These are phyloP conservation scores for Aphaenogaster floridana DNA, from an alignment of 1,140 invertebrate species.

Conservation along the genomic window DNA sequence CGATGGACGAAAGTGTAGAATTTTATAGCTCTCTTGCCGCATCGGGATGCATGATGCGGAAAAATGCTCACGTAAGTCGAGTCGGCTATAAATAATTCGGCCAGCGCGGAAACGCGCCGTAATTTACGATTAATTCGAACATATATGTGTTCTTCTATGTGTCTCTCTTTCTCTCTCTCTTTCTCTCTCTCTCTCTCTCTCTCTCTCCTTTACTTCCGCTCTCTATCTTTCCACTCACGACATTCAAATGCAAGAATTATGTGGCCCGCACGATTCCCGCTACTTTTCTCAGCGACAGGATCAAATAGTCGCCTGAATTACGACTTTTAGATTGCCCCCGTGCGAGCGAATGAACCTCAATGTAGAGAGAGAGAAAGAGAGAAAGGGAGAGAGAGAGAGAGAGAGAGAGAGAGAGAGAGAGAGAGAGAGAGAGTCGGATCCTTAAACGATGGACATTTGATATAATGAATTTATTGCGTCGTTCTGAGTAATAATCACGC, in stretches of 20 bases:
- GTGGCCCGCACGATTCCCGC: conserved; percentile 60
- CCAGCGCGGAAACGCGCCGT: neutral
- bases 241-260: conserved; percentile 56
- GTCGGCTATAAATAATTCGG: conserved; percentile 44
- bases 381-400: conserved; percentile 3
- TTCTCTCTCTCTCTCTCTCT: neutral
- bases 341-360: conserved; percentile 24
- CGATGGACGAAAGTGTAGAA: conserved; percentile 39
- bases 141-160: neutral
- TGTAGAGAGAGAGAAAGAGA: neutral
- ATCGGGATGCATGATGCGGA: conserved; percentile 3
- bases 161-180: neutral
- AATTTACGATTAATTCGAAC: conserved; percentile 56
- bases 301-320: conserved; percentile 67
- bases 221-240: conserved; percentile 7
- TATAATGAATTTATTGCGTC: conserved; percentile 69
- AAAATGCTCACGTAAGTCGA: conserved; percentile 43
- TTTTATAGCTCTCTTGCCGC: conserved; percentile 39
- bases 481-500: conserved; percentile 44
- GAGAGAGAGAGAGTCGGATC: conserved; percentile 15
- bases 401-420: conserved; percentile 25
- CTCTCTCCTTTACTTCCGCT: neutral
- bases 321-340: conserved; percentile 68
- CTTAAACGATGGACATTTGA: conserved; percentile 64
- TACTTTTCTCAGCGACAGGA: conserved; percentile 58